Evolutionary conservation across 1,140 invertebrate species (phyloP).

Genomic region (Leptinotarsa undecemlineata): DNA sequence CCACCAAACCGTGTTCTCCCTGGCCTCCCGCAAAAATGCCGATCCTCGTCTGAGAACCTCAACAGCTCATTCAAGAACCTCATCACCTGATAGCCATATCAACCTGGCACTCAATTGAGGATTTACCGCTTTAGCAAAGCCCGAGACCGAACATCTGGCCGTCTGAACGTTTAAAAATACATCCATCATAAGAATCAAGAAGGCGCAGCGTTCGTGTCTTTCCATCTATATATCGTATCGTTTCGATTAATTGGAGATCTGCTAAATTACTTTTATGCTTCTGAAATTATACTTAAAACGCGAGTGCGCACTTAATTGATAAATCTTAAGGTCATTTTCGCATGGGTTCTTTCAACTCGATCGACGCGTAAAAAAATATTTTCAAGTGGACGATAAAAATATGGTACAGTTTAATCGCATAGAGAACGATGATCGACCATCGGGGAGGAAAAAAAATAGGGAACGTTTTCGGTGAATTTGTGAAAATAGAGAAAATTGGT

Average conservation of each 20-base stretch:
- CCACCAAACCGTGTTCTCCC: too few relatives aligned
- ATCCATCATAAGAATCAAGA: background rate
- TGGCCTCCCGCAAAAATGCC: too few relatives aligned
- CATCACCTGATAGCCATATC: background rate
- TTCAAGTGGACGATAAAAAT: background rate
- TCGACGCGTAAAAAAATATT: background rate
- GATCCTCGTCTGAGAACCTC: too few relatives aligned
- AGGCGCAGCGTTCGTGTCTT: background rate
- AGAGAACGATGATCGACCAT: too few relatives aligned
- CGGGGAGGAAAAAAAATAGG: too few relatives aligned
- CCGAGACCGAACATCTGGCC: background rate
- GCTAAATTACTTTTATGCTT: conserved; percentile 5
- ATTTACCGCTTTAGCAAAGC: background rate
- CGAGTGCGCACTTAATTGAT: background rate
- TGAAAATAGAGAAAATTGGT: too few relatives aligned
- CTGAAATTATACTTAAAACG: conserved; percentile 1
- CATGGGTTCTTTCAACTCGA: conserved; percentile 1
- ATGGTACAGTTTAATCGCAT: too few relatives aligned
- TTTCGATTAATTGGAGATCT: background rate
- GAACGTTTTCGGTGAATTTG: too few relatives aligned
- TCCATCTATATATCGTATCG: background rate
- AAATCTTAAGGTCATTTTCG: conserved; percentile 4
- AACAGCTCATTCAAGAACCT: background rate
- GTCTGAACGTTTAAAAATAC: conserved; percentile 4
- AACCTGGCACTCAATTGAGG: too few relatives aligned